Conservation (phyloP, 2,113 vertebrate genomes). For the Etia nguti region DNA sequence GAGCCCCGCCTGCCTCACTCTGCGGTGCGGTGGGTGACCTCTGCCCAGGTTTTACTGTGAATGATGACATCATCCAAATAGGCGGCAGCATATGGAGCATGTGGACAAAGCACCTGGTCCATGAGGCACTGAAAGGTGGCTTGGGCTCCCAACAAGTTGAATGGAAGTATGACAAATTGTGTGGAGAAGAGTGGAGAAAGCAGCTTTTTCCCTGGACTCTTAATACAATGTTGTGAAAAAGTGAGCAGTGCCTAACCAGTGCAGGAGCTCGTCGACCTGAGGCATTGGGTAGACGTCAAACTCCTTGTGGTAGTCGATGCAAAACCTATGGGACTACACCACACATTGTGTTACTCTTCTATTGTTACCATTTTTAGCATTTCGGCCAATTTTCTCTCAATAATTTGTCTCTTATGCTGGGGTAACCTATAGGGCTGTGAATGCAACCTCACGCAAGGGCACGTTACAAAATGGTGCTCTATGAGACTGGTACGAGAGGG, state of each 20-base stretch:
- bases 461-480: accelerated
- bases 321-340: accelerated
- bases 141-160: background rate
- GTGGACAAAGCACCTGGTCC: background rate
- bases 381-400: accelerated
- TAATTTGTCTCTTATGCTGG: background rate
- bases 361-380: background rate
- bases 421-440: accelerated
- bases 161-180: background rate
- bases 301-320: background rate
- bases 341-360: background rate
- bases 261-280: background rate
- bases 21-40: too few relatives aligned
- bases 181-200: background rate
- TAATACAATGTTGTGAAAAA: background rate
- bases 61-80: background rate
- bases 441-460: background rate
- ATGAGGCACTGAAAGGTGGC: background rate
- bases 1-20: accelerated
- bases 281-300: background rate
- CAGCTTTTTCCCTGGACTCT: background rate
- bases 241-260: background rate
- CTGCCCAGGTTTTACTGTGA: too few relatives aligned
- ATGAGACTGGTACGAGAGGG: accelerated
- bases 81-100: accelerated